A percentile compares a stretch with the other conserved stretches of the same genome.
phyloP scores from a whole-genome alignment of 2,888 invertebrate genomes.

The Blastobasis lacticolella region DNA sequence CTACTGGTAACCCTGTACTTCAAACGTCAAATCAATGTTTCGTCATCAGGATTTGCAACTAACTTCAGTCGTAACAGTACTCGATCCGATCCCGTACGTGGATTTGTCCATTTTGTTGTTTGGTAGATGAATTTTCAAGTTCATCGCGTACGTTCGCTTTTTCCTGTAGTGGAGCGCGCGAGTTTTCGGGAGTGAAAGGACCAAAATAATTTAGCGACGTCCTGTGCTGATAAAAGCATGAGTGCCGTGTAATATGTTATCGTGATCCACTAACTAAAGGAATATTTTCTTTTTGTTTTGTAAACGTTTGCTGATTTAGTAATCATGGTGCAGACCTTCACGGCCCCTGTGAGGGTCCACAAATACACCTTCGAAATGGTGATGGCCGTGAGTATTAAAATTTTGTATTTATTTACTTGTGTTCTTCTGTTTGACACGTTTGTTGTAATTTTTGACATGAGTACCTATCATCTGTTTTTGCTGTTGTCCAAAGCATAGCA shows the following conservation, averaged over 20 bases:
- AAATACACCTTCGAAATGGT: conserved; percentile 96
- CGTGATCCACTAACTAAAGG: conserved; percentile 21
- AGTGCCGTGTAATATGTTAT: conserved; percentile 39
- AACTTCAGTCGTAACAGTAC: conserved; percentile 42
- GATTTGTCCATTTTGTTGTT: conserved; percentile 20
- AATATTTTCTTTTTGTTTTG: conserved; percentile 36
- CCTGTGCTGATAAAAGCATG: conserved; percentile 37
- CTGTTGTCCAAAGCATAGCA: too few species aligned
- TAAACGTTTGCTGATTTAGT: conserved; percentile 33
- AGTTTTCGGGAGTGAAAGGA: conserved; percentile 46
- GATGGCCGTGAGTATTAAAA: conserved; percentile 87
- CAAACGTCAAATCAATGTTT: not conserved
- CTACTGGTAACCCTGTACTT: not conserved
- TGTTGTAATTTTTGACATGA: too few species aligned
- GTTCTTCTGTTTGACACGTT: not conserved
- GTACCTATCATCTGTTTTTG: too few species aligned
- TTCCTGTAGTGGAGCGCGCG: conserved; percentile 43
- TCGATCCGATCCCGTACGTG: too few species aligned
- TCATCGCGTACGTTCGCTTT: conserved; percentile 40
- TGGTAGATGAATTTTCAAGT: conserved; percentile 34
- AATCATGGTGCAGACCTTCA: conserved; percentile 96
- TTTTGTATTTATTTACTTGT: not conserved
- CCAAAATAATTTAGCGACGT: conserved; percentile 14
- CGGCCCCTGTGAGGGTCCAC: conserved; percentile 95
- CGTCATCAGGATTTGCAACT: conserved; percentile 11